Evolutionary conservation across 2,888 invertebrate genomes (phyloP).

Genomic region (Phania funesta): DNA sequence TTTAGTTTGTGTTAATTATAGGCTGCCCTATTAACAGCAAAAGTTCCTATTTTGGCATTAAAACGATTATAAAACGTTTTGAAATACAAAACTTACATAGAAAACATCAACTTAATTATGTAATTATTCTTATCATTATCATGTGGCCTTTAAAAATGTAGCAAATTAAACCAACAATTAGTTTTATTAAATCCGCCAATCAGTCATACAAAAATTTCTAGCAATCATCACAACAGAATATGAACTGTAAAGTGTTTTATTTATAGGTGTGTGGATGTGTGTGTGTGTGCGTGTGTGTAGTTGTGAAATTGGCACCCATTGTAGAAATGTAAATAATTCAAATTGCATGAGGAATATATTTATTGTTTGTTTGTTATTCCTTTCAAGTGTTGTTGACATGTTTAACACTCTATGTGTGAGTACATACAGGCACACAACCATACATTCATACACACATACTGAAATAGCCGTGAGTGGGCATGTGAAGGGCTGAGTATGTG

Average conservation of each 20-base stretch:
- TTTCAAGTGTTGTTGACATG: conserved; percentile 62
- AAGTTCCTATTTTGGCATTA: no score
- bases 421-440: no score
- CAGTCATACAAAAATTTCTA: neutral
- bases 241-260: no score
- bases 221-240: no score
- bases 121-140: conserved; percentile 18
- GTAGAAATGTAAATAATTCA: neutral
- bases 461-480: conserved; percentile 33
- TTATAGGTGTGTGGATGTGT: no score
- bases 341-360: conserved; percentile 16
- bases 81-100: neutral
- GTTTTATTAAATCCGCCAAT: neutral
- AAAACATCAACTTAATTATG: neutral
- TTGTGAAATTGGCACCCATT: conserved; percentile 15
- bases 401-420: conserved; percentile 50
- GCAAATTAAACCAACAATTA: conserved; percentile 37
- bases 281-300: neutral
- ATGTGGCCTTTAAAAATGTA: neutral
- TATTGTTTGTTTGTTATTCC: conserved; percentile 48
- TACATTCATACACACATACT: no score
- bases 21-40: no score
- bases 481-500: neutral
- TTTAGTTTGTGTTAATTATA: no score
- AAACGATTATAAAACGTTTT: neutral